Evolutionary conservation across 1,140 invertebrate genomes (phyloP), one percentile per base, ranked within the genome.

Genomic region (Lasaia peninsularis): DNA sequence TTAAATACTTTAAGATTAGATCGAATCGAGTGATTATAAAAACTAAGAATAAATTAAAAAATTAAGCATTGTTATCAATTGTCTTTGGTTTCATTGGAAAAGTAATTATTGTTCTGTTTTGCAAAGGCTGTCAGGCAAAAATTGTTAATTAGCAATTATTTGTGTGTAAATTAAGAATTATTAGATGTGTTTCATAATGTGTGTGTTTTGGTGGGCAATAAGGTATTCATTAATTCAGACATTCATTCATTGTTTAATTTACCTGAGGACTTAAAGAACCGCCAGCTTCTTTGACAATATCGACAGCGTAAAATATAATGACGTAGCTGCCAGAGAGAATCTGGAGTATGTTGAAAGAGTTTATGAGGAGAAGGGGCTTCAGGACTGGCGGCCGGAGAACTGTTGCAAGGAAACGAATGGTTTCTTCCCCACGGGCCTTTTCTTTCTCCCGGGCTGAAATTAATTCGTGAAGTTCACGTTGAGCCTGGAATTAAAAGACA

Each of bases 241-340:
- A n/a, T n/a, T n/a, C n/a, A n/a, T 1, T 24, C 7, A 28, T 28
- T 28, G 5, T 28, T 18, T 5, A 58, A 88, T 80, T 78, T 49
- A 87, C 81, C 21, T 79, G 72, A 33, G 82, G 73, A 16, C 63
- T 56, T 10, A 86, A 56, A 1, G 77, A 73, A 4, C 84, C 85
- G 58, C 92, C 91, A 16, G 93, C 86, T 18, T 91, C 89, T 6
- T 88, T 76, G 1, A 95, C 74, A 34, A 95, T 92, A 56, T 94
- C 92, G 0, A 94, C 92, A 1, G 93, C 94, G 62, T 95, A 95
- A 76, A 94, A 95, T 49, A 95, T 92, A 31, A 94, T 90, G 1
- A 95, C 86, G 62, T 93, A 95, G 1, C 93, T 94, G 53, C 94
- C 94, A 2, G 93, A 93, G 1, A 93, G 78, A 62, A 94, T 92